Base-by-base conservation (phyloP, 2,113 vertebrate species). In the Paralichthys olivaceus region DNA sequence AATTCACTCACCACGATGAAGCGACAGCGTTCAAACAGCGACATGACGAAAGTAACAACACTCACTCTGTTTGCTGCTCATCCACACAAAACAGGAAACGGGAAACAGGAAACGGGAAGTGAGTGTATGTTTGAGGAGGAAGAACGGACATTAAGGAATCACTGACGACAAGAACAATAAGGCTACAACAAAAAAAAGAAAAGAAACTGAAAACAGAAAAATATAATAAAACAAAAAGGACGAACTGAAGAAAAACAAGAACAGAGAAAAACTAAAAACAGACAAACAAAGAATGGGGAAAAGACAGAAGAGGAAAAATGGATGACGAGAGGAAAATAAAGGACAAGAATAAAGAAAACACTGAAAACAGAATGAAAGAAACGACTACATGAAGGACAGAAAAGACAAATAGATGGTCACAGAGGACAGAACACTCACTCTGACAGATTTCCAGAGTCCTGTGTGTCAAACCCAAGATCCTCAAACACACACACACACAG, bases 1-100 rank as follows among this genome's bases (percentile, higher is more conserved):
- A 49, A 19, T 19, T n/a, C 15, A 72, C 86, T 91, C 75, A 91
- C 90, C 86, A 90, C 75, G 4, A 91, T 90, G 61, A 87, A 63
- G 2, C 40, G 60, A 34, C 87, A 88, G 69, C 77, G 84, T 22
- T 88, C 76, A 23, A 12, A 82, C 80, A 87, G 68, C n/a, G 72
- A 80, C 87, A 90, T 88, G 77, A 69, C 67, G 75, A 69, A 65
- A 85, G 47, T 43, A 82, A 77, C 69, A 64, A 61, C 61, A 61
- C 62, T 59, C 70, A 67, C 6, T 26, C 58, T 66, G 47, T 60
- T 62, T 61, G 58, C 34, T 61, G 61, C 53, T 53, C 69, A 83
- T 73, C 4, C 77, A 68, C 84, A 84, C 55, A 64, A 83, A 84
- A 71, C 26, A 77, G 81, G 74, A 88, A 84, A 71, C 23, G 74